Conservation (phyloP, 2,797 vertebrate species). For the Epinephelus coioides region DNA sequence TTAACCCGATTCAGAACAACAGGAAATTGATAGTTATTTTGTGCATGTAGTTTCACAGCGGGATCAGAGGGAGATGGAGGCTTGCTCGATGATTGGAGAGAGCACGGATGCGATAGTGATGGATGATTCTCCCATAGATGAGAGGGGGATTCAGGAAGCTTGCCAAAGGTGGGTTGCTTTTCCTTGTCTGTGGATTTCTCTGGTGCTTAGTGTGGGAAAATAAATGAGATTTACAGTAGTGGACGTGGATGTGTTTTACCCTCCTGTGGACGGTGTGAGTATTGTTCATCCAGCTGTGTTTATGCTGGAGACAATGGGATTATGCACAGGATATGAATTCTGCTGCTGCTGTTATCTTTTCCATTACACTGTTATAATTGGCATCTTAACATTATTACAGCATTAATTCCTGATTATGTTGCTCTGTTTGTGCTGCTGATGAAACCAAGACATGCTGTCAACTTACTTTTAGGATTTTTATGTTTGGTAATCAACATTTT, state of each 20-base stretch:
- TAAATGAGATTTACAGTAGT: background rate
- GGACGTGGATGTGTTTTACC: constrained; percentile 15
- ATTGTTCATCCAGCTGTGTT: constrained; percentile 56
- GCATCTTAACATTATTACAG: constrained; percentile 7
- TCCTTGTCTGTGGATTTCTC: constrained; percentile 4
- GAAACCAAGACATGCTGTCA: constrained; percentile 6
- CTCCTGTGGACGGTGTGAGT: constrained; percentile 38
- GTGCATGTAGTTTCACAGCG: background rate
- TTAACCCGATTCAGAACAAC: background rate
- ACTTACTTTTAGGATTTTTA: constrained; percentile 30
- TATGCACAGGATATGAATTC: constrained; percentile 12
- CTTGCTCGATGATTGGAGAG: constrained; percentile 73
- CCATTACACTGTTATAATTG: background rate
- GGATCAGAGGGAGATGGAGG: constrained; percentile 76
- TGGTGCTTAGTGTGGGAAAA: background rate
- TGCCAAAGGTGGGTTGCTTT: constrained; percentile 79
- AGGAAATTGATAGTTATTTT: background rate
- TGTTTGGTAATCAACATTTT: background rate
- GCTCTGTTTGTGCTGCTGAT: background rate
- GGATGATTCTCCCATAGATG: constrained; percentile 78
- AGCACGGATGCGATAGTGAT: constrained; percentile 83
- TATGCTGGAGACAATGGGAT: constrained; percentile 34
- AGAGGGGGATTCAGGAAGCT: constrained; percentile 70
- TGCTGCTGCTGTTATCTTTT: background rate
- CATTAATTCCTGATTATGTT: background rate